Evolutionary conservation across 2,888 invertebrate species (phyloP).

Genomic region (Parnassius orleans): DNA sequence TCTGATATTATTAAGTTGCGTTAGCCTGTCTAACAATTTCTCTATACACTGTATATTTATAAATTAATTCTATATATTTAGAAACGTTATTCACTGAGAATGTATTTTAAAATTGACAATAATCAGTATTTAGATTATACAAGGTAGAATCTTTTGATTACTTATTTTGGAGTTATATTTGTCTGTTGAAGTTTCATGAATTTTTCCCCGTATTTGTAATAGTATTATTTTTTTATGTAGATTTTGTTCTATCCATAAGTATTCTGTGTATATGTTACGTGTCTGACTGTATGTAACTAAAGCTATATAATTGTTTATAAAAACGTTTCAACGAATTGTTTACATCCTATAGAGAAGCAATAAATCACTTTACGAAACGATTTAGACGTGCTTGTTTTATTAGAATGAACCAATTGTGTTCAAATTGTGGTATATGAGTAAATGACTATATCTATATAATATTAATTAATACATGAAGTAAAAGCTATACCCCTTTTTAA

Average conservation of each 20-base stretch:
- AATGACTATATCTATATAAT: no score
- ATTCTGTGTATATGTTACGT: constrained; percentile 44
- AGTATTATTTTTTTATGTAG: constrained; percentile 65
- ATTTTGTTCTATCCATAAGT: constrained; percentile 54
- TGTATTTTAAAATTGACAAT: constrained; percentile 76
- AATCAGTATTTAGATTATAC: constrained; percentile 76
- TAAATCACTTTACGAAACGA: constrained; percentile 60
- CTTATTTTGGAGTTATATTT: constrained; percentile 70
- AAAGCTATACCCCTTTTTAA: no score
- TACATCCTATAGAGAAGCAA: constrained; percentile 72
- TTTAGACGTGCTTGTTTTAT: constrained; percentile 44
- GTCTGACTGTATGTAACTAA: constrained; percentile 38
- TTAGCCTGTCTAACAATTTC: constrained; percentile 39
- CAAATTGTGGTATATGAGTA: no score
- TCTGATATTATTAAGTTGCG: constrained; percentile 44
- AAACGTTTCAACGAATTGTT: constrained; percentile 73
- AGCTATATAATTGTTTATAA: constrained; percentile 34
- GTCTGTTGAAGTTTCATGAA: constrained; percentile 70
- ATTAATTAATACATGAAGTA: no score
- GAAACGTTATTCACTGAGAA: constrained; percentile 41
- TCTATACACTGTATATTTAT: constrained; percentile 39
- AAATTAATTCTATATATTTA: constrained; percentile 39
- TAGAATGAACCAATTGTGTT: constrained; percentile 21
- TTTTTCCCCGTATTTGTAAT: constrained; percentile 64
- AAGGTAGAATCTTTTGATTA: constrained; percentile 52